Percentiles rank a stretch among this genome's conserved stretches.
Conservation (phyloP, 2,113 vertebrate species). For the Psittacus erithacus region DNA sequence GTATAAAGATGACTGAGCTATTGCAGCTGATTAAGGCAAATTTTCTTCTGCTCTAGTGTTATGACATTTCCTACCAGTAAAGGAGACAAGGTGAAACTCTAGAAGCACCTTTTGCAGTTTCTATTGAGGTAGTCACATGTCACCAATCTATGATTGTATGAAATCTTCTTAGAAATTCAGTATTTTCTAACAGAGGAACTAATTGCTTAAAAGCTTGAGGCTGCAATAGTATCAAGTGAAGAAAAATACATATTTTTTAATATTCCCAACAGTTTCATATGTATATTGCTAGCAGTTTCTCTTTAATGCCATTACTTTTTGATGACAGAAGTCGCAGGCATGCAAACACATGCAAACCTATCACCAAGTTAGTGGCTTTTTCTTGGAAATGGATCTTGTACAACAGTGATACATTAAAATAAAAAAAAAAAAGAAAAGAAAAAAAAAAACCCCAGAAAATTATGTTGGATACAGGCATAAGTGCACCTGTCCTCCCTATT, state of each 20-base stretch:
- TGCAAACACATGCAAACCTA: neutral
- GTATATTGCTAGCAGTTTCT: neutral
- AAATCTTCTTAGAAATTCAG: neutral
- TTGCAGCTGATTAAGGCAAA: neutral
- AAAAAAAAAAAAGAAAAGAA: neutral
- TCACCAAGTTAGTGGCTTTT: neutral
- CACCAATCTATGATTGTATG: neutral
- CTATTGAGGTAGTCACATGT: neutral
- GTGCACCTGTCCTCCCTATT: conserved; percentile 13
- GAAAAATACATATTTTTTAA: neutral
- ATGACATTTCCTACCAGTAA: neutral
- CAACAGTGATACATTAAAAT: neutral
- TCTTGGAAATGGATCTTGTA: neutral
- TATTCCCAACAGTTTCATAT: neutral
- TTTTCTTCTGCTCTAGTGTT: neutral
- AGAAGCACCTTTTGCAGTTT: neutral
- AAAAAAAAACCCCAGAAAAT: neutral
- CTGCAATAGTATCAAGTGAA: neutral
- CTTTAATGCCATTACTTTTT: conserved; percentile 20
- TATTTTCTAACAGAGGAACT: neutral
- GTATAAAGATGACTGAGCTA: neutral
- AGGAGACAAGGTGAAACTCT: neutral
- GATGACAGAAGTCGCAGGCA: neutral
- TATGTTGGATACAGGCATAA: conserved; percentile 21
- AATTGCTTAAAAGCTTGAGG: neutral